Base-by-base conservation (phyloP, 2,113 vertebrate species). In the Pituophis catenifer region DNA sequence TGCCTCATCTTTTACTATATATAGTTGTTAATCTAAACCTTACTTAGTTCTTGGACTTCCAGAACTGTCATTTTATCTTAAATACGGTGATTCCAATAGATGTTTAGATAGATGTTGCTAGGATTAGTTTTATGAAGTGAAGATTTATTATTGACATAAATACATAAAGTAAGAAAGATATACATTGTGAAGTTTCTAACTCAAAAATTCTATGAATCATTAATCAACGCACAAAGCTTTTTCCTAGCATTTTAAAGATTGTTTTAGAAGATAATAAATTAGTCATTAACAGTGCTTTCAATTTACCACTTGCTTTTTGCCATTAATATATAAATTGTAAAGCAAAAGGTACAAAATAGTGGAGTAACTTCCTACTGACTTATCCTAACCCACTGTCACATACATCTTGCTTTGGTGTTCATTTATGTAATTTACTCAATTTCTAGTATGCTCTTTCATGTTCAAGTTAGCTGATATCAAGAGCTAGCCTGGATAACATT, bases 351-450 rank as follows among this genome's bases (percentile, higher is more conserved):
- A 26, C 44, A 93, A n/a, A 53, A 62, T 29, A 26, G 81, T 91
- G 10, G 10, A 52, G 58, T 23, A 91, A 70, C 70, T n/a, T 92
- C 90, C 44, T 57, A 93, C 1, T 53, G 94, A 94, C 7, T 91
- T 90, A 48, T 0, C 92, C 53, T 44, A 94, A 92, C 33, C 29
- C 52, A 81, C 21, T 88, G 52, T n/a, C 88, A 88, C 21, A 23
- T 88, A 62, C 44, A 89, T 91, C 53, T 86, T 91, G 86, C 48
- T 90, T 89, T 89, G 0, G 0, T 11, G 1, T 6, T n/a, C 24
- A 90, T 59, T 94, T 91, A 94, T 94, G 2, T 3, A 94, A 65
- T 54, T 93, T 94, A 89, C n/a, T 29, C 52, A 90, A 0, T 93
- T 59, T 75, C 0, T 92, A 62, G 44, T 89, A 23, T 3, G 9